These are phyloP conservation scores for Asobara japonica DNA, from an alignment of 1,140 invertebrate genomes.

Conservation along the genomic window DNA sequence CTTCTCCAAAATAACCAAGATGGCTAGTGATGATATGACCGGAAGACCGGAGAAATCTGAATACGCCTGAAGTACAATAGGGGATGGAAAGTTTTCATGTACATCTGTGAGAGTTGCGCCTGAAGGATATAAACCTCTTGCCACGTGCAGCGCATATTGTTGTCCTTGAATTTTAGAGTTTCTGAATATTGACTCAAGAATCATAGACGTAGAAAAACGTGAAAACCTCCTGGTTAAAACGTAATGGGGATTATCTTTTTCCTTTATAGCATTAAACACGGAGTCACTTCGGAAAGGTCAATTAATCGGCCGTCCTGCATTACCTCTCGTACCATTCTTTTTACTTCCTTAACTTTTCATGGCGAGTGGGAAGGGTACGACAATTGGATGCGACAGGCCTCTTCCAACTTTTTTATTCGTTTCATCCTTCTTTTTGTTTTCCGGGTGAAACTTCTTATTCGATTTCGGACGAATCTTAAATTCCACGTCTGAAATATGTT, in stretches of 20 bases:
- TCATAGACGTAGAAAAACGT: not conserved
- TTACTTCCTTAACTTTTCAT: not conserved
- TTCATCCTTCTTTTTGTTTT: too few relatives aligned
- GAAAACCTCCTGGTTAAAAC: too few relatives aligned
- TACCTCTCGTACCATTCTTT: not conserved
- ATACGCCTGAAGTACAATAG: not conserved
- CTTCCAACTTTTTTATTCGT: too few relatives aligned
- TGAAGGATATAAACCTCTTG: not conserved
- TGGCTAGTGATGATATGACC: not conserved
- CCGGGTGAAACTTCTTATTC: too few relatives aligned
- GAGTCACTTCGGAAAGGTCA: too few relatives aligned
- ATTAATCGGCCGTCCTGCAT: not conserved
- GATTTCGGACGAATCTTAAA: too few relatives aligned
- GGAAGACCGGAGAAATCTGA: not conserved
- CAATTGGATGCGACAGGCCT: too few relatives aligned
- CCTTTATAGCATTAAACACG: too few relatives aligned
- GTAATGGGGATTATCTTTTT: too few relatives aligned
- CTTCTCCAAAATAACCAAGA: not conserved
- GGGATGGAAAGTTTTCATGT: not conserved
- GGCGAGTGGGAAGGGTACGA: too few relatives aligned
- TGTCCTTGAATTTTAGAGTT: not conserved
- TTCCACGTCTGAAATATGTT: too few relatives aligned
- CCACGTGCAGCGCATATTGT: not conserved
- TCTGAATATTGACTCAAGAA: not conserved
- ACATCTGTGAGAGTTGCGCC: conserved; percentile 8